These are phyloP conservation scores for Papilio helenus DNA, from an alignment of 1,140 invertebrate species.

Conservation along the genomic window DNA sequence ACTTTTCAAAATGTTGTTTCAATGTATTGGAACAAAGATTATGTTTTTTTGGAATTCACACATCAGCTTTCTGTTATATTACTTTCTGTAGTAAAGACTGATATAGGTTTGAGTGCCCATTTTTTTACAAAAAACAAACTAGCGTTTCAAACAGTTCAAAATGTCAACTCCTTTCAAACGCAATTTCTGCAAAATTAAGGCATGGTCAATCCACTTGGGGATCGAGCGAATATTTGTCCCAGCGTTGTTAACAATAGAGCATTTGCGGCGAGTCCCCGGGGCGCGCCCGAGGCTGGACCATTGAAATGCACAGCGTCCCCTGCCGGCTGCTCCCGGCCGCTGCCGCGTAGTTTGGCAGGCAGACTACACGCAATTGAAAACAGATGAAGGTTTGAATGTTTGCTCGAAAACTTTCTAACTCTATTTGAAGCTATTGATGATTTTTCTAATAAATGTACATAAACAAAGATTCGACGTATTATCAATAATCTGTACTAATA, in stretches of 20 bases:
- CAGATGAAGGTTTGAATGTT: constrained; percentile 34
- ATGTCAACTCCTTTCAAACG: background rate
- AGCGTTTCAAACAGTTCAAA: background rate
- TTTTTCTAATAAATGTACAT: background rate
- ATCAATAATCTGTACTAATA: no score
- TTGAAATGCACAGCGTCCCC: constrained; percentile 34
- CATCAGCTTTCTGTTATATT: background rate
- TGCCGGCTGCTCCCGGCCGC: background rate
- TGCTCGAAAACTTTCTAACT: background rate
- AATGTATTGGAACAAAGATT: background rate
- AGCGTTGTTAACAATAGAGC: constrained; percentile 39
- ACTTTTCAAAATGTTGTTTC: background rate
- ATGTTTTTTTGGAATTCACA: background rate
- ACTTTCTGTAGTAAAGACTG: no score
- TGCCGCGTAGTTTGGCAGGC: constrained; percentile 18
- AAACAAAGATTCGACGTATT: background rate
- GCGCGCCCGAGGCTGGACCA: constrained; percentile 30
- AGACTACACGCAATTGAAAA: constrained; percentile 32
- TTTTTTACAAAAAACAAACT: background rate
- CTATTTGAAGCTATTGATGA: background rate
- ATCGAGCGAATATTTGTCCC: constrained; percentile 34
- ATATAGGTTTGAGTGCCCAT: no score
- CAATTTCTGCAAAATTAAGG: constrained; percentile 9
- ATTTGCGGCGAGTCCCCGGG: constrained; percentile 33
- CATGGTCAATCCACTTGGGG: constrained; percentile 22